These are phyloP conservation scores for Scrobipalpa costella DNA, from an alignment of 2,888 invertebrate genomes.

Conservation along the genomic window DNA sequence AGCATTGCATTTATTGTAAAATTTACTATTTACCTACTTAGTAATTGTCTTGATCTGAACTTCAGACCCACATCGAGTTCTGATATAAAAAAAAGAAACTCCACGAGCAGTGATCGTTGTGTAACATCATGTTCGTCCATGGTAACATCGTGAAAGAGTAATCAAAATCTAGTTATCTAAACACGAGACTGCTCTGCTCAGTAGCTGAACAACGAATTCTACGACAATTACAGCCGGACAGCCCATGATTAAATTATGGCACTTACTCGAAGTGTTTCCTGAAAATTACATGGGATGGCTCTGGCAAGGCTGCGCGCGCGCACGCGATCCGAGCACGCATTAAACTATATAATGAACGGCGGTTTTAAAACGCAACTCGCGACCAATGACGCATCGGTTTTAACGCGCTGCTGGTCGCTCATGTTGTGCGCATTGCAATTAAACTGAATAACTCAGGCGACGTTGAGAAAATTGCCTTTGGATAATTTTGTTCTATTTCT, in stretches of 20 bases:
- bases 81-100: not conserved
- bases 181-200: constrained; percentile 54
- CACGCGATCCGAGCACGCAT: constrained; percentile 79
- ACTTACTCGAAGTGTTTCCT: constrained; percentile 77
- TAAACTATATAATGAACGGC: constrained; percentile 58
- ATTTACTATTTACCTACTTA: not conserved
- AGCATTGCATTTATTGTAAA: not conserved
- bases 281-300: constrained; percentile 79
- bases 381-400: constrained; percentile 78
- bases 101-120: not conserved
- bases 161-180: constrained; percentile 49
- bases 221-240: constrained; percentile 74
- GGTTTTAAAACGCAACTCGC: constrained; percentile 56
- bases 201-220: constrained; percentile 71
- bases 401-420: constrained; percentile 64
- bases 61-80: not conserved
- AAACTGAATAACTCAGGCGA: constrained; percentile 45
- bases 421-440: constrained; percentile 60
- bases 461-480: constrained; percentile 40
- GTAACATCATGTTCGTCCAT: constrained; percentile 1
- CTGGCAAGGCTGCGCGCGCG: constrained; percentile 69
- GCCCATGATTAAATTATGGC: constrained; percentile 80
- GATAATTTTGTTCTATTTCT: constrained; percentile 39
- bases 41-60: not conserved
- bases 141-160: constrained; percentile 26